phyloP scores from a whole-genome alignment of 2,797 vertebrate genomes.

The Sarcophilus harrisii region DNA sequence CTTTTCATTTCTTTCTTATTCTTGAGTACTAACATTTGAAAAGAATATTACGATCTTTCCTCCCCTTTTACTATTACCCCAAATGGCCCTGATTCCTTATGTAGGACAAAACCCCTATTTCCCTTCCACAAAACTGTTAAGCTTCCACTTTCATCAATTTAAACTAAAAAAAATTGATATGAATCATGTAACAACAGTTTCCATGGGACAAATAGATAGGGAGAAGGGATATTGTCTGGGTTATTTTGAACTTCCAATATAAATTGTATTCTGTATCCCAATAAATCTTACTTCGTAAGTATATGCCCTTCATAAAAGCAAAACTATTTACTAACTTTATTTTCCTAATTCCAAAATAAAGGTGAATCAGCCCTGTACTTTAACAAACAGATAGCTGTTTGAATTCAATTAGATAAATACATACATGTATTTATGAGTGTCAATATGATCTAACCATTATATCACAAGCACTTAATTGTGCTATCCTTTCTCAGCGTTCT shows the following conservation, averaged over 20 bases:
- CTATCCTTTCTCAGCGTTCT: not conserved
- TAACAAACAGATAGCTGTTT: conserved; percentile 11
- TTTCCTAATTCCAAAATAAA: not conserved
- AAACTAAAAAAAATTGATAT: not conserved
- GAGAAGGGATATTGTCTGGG: not conserved
- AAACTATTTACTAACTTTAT: not conserved
- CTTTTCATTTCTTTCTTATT: not conserved
- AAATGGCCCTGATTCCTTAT: not conserved
- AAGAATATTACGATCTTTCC: not conserved
- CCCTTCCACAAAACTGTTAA: not conserved
- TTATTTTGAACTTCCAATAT: not conserved
- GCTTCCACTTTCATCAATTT: not conserved
- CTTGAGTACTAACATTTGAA: not conserved
- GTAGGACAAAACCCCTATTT: not conserved
- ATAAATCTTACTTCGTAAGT: not conserved
- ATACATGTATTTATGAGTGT: not conserved
- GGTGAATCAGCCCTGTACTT: not conserved
- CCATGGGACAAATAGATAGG: not conserved
- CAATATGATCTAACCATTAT: conserved; percentile 14
- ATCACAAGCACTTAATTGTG: conserved; percentile 18
- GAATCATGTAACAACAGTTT: not conserved
- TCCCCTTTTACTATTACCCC: not conserved
- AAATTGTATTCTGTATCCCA: not conserved
- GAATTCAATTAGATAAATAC: conserved; percentile 6
- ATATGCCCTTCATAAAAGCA: not conserved